These are phyloP conservation scores for Hypsopygia costalis DNA, from an alignment of 2,888 invertebrate genomes.

Conservation along the genomic window DNA sequence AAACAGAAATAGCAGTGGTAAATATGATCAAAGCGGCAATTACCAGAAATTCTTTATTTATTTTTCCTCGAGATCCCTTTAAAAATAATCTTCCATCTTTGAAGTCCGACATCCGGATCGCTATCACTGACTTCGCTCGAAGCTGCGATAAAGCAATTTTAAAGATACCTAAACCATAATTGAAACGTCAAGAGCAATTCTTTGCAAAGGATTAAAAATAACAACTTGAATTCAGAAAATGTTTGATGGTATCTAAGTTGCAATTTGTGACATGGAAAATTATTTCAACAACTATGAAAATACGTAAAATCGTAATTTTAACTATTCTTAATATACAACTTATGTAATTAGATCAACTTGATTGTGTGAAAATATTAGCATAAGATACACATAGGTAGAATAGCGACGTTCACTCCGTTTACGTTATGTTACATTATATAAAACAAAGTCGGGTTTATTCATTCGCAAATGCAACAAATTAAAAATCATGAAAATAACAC, in stretches of 20 bases:
- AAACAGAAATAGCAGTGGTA: background rate
- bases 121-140: constrained; percentile 25
- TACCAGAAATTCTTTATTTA: constrained; percentile 4
- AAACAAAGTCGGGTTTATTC: too few species aligned
- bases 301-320: too few species aligned
- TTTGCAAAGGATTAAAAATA: constrained; percentile 27
- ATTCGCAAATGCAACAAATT: too few species aligned
- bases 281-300: background rate
- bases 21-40: constrained; percentile 8
- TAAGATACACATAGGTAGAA: too few species aligned
- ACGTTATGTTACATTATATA: too few species aligned
- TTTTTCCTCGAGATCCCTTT: constrained; percentile 15
- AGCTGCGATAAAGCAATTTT: constrained; percentile 37
- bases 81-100: constrained; percentile 20
- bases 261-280: background rate
- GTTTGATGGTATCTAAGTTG: background rate
- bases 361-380: too few species aligned
- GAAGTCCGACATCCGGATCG: constrained; percentile 20
- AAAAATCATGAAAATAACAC: too few species aligned
- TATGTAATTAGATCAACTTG: too few species aligned
- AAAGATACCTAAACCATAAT: constrained; percentile 54
- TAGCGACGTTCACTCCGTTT: too few species aligned
- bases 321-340: too few species aligned
- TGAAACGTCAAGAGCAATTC: constrained; percentile 60
- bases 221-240: constrained; percentile 8